These are phyloP conservation scores for Corythoichthys intestinalis DNA, from an alignment of 2,113 vertebrate species.

Conservation along the genomic window DNA sequence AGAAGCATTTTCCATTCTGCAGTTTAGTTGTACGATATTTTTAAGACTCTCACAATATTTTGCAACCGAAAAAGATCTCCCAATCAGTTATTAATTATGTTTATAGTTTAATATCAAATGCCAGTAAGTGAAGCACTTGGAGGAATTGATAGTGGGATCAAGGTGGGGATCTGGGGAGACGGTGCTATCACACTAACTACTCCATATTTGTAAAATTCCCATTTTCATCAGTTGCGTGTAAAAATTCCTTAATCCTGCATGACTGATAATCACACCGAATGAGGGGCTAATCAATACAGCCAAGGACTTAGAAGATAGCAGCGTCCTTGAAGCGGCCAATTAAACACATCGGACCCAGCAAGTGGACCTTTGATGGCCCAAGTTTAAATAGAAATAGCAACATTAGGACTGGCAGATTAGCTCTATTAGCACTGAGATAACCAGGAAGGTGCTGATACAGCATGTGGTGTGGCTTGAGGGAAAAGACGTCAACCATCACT, in stretches of 20 bases:
- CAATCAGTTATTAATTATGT: slow-evolving; percentile 46
- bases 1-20: not conserved
- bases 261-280: slow-evolving; percentile 50
- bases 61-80: slow-evolving; percentile 36
- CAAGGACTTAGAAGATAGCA: slow-evolving; percentile 53
- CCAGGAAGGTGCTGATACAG: slow-evolving; percentile 47
- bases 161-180: slow-evolving; percentile 25
- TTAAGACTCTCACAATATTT: not conserved
- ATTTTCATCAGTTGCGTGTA: slow-evolving; percentile 51
- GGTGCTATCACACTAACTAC: slow-evolving; percentile 42
- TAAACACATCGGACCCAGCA: slow-evolving; percentile 37
- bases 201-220: slow-evolving; percentile 57
- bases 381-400: slow-evolving; percentile 46
- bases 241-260: slow-evolving; percentile 40
- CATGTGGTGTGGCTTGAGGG: slow-evolving; percentile 5
- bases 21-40: not conserved
- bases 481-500: slow-evolving; percentile 19
- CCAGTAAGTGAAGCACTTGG: not conserved
- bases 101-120: slow-evolving; percentile 38
- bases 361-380: slow-evolving; percentile 39
- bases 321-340: slow-evolving; percentile 60
- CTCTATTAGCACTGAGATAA: not conserved
- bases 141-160: slow-evolving; percentile 15
- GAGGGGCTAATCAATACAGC: slow-evolving; percentile 61
- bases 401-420: slow-evolving; percentile 32